phyloP scores from a whole-genome alignment of 2,797 vertebrate genomes.

The Silurus aristotelis region DNA sequence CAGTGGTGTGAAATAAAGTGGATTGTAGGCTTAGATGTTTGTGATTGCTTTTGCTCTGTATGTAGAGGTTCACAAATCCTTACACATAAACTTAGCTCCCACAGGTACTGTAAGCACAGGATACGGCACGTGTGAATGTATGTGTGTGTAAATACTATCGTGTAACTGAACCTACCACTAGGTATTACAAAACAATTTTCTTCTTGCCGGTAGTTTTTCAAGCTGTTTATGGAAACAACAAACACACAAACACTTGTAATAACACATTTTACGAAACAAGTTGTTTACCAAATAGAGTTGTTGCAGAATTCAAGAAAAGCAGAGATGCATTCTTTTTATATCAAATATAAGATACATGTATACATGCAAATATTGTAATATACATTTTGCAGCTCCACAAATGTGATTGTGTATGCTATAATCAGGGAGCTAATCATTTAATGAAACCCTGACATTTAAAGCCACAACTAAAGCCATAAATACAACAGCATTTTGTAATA shows the following conservation, averaged over 20 bases:
- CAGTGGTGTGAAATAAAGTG: slow-evolving; percentile 46
- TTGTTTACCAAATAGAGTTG: neutral
- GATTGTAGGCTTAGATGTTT: slow-evolving; percentile 41
- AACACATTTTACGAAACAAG: neutral
- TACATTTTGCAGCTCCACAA: neutral
- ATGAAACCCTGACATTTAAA: neutral
- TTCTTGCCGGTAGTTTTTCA: neutral
- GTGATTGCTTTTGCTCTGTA: neutral
- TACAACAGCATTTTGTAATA: neutral
- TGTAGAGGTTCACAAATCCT: slow-evolving; percentile 37
- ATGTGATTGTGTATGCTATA: neutral
- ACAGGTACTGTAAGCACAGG: slow-evolving; percentile 53
- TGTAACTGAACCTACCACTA: neutral
- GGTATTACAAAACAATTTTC: neutral
- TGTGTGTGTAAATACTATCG: neutral
- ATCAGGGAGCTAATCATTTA: neutral
- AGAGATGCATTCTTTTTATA: neutral
- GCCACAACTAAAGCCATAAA: neutral
- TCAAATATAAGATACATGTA: neutral
- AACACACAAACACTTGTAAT: neutral
- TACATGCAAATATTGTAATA: neutral
- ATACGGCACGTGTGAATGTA: neutral
- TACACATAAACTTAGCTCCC: slow-evolving; percentile 38
- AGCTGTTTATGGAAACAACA: neutral
- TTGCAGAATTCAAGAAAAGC: neutral